These are phyloP conservation scores for Alligator sinensis DNA, from an alignment of 2,113 vertebrate species.

Conservation along the genomic window DNA sequence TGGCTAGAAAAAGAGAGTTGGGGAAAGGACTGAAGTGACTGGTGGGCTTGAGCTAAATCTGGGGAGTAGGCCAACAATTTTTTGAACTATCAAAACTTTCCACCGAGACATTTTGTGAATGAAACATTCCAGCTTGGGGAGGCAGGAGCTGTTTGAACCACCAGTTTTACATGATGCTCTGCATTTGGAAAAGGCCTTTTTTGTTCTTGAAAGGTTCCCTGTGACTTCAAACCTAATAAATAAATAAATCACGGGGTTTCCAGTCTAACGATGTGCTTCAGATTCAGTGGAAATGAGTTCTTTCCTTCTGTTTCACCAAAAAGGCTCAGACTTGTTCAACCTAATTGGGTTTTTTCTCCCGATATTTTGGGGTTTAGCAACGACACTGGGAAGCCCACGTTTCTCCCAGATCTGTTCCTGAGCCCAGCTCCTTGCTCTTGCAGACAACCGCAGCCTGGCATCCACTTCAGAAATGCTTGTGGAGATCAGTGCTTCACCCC, in stretches of 20 bases:
- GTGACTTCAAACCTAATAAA: neutral
- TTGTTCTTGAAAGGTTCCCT: neutral
- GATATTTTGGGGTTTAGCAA: neutral
- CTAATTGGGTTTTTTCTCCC: neutral
- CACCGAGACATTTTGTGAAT: neutral
- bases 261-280: too few relatives aligned
- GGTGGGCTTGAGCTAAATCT: rapidly evolving
- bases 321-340: neutral
- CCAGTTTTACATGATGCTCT: neutral
- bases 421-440: neutral
- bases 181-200: neutral
- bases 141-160: neutral
- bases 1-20: neutral
- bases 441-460: neutral
- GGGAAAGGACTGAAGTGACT: neutral
- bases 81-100: neutral
- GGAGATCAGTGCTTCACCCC: neutral
- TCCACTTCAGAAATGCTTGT: rapidly evolving
- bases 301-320: too few relatives aligned
- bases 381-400: neutral
- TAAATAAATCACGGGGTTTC: too few relatives aligned
- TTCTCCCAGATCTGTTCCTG: rapidly evolving
- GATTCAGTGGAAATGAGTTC: too few relatives aligned
- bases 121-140: neutral
- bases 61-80: neutral